Evolutionary conservation across 2,888 invertebrate genomes (phyloP).

Genomic region (Mystacides longicornis): DNA sequence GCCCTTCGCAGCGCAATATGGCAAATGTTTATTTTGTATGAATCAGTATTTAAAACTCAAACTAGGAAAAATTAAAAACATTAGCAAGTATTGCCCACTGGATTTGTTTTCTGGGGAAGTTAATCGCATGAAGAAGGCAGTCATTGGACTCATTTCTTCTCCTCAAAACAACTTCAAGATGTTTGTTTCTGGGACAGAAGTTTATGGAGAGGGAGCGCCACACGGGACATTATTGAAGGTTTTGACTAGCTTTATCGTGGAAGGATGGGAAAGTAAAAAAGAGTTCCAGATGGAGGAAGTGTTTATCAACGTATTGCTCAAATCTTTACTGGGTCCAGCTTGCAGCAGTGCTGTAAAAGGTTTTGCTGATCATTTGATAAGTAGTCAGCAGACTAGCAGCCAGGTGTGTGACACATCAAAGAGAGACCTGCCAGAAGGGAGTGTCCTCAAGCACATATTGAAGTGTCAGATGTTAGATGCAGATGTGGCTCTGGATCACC

Average conservation of each 20-base stretch:
- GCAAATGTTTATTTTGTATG: conserved; percentile 50
- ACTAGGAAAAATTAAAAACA: conserved; percentile 41
- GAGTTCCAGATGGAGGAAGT: conserved; percentile 8
- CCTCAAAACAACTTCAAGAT: conserved; percentile 61
- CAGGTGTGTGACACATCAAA: neutral
- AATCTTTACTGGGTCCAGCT: conserved; percentile 4
- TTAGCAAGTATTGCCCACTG: conserved; percentile 62
- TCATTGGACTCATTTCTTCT: conserved; percentile 43
- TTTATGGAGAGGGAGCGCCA: conserved; percentile 34
- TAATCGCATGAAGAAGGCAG: conserved; percentile 47
- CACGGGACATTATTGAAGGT: conserved; percentile 26
- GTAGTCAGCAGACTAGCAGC: neutral
- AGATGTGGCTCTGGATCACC: conserved; percentile 5
- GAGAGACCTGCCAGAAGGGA: conserved; percentile 10
- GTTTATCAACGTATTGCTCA: conserved; percentile 15
- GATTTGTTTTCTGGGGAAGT: conserved; percentile 60
- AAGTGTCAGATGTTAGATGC: conserved; percentile 19
- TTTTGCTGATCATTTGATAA: neutral
- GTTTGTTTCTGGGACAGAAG: conserved; percentile 41
- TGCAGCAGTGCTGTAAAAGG: neutral
- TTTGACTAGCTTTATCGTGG: conserved; percentile 29
- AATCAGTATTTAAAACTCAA: conserved; percentile 51
- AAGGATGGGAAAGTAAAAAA: neutral
- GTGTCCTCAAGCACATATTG: conserved; percentile 21
- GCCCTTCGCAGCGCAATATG: conserved; percentile 32